phyloP scores from a whole-genome alignment of 2,888 invertebrate species.

The Marasmarcha lunaedactyla region DNA sequence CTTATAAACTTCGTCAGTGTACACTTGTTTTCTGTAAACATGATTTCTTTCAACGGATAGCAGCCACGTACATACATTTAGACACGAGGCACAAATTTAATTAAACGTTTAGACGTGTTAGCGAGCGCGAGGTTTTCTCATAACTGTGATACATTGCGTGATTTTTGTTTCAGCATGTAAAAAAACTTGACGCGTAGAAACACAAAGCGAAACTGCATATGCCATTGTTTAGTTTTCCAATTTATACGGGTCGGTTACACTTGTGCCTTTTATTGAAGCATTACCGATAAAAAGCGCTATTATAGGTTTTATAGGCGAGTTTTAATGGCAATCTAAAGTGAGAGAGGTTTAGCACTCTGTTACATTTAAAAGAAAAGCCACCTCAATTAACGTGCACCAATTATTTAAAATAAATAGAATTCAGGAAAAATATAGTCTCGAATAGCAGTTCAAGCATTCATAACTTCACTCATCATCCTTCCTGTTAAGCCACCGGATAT shows the following conservation, averaged over 20 bases:
- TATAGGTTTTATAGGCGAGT: conserved; percentile 62
- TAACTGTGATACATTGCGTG: conserved; percentile 61
- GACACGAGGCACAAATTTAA: conserved; percentile 50
- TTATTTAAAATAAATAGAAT: no score
- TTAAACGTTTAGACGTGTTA: conserved; percentile 60
- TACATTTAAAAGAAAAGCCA: conserved; percentile 5
- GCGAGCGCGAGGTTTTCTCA: conserved; percentile 58
- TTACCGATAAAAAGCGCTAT: conserved; percentile 65
- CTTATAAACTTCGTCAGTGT: conserved; percentile 21
- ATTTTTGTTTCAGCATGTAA: conserved; percentile 49
- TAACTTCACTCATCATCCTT: no score
- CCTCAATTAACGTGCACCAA: background rate
- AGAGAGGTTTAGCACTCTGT: conserved; percentile 38
- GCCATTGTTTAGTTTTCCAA: conserved; percentile 69
- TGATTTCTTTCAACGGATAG: background rate
- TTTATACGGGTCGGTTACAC: conserved; percentile 70
- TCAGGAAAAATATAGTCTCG: no score
- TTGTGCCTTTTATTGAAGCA: conserved; percentile 66
- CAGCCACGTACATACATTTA: conserved; percentile 20
- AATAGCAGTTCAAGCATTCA: no score
- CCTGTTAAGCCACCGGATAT: no score
- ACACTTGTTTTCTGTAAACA: conserved; percentile 22
- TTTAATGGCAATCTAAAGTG: conserved; percentile 54
- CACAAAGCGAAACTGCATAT: conserved; percentile 61
- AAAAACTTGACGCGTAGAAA: conserved; percentile 59